A percentile compares a stretch with the other conserved stretches of the same genome.
Conservation (phyloP, 2,113 vertebrate genomes). For the Spermophilus dauricus region DNA sequence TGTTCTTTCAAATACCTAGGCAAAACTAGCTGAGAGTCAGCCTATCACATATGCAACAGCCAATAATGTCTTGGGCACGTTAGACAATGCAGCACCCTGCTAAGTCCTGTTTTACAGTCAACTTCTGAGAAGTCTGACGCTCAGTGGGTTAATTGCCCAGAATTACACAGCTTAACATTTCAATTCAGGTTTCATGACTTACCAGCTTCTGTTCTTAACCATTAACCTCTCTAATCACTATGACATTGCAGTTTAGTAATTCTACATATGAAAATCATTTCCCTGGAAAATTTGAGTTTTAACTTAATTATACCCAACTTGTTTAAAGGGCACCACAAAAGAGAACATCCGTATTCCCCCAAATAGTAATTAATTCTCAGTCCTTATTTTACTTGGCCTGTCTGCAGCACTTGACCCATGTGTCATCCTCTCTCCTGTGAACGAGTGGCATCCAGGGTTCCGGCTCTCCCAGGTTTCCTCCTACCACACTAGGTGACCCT, state of each 20-base stretch:
- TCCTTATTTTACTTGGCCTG: not conserved
- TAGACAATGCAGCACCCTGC: not conserved
- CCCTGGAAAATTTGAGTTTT: not conserved
- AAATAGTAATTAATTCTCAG: not conserved
- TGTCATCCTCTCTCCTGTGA: not conserved
- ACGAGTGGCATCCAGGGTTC: not conserved
- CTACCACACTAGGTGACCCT: too few relatives aligned
- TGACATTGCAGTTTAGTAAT: not conserved
- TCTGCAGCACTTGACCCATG: not conserved
- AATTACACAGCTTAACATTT: not conserved
- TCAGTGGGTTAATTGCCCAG: not conserved
- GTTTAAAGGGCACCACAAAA: not conserved
- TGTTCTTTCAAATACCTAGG: not conserved
- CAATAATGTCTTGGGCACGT: not conserved
- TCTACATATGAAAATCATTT: not conserved
- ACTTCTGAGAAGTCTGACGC: not conserved
- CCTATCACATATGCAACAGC: not conserved
- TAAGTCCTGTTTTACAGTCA: not conserved
- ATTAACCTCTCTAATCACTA: not conserved
- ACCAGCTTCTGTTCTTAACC: not conserved
- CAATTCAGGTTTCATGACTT: not conserved
- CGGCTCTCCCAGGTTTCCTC: not conserved
- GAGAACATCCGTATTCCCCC: not conserved
- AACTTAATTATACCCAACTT: slow-evolving; percentile 1
- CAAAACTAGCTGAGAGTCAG: not conserved